Evolutionary conservation across 2,113 vertebrate species (phyloP).

Genomic region (Strix aluco): DNA sequence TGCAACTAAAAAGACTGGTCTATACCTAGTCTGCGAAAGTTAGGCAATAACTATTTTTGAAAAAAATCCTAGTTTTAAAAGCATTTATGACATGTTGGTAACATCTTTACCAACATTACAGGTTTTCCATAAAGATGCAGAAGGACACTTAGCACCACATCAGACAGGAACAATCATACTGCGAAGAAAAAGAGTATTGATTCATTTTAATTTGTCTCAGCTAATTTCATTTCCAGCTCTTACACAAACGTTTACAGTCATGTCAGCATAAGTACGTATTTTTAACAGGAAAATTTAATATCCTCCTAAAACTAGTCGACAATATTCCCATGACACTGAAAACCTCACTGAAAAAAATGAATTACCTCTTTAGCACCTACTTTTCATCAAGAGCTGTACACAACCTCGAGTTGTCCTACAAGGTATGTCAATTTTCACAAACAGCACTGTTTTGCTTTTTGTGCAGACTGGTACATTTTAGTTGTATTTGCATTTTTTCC

Average conservation of each 20-base stretch:
- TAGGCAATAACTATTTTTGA: background rate
- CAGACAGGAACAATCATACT: background rate
- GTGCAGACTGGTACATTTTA: background rate
- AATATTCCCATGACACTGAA: background rate
- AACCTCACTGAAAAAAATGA: background rate
- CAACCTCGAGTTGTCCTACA: background rate
- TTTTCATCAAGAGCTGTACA: background rate
- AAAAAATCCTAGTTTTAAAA: background rate
- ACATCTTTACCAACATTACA: background rate
- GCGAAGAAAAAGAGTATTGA: background rate
- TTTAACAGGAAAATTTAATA: background rate
- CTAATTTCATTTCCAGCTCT: constrained; percentile 39
- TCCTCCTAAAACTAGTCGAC: background rate
- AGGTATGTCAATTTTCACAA: background rate
- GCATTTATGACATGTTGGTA: background rate
- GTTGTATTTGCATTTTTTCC: background rate
- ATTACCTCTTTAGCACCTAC: background rate
- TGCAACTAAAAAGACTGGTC: background rate
- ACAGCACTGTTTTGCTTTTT: background rate
- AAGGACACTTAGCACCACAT: background rate
- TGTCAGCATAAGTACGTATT: background rate
- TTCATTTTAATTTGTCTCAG: background rate
- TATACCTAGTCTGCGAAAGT: background rate
- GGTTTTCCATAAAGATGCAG: background rate
- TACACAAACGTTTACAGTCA: background rate